phyloP scores from a whole-genome alignment of 2,113 vertebrate species.

The Pavo muticus region DNA sequence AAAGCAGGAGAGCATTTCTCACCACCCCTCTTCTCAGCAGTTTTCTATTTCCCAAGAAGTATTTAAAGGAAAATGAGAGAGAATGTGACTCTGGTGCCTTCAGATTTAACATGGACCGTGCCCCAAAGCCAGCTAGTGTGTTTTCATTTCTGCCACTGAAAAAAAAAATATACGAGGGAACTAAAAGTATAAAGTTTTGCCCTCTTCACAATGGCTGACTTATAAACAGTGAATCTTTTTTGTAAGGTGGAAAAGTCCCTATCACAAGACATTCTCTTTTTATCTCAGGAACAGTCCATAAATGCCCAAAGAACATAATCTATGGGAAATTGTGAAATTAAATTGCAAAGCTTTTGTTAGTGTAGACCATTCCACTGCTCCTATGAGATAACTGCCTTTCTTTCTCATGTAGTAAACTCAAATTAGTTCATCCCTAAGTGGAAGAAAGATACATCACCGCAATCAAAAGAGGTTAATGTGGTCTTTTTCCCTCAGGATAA shows the following conservation, averaged over 20 bases:
- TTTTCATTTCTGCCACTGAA: not conserved
- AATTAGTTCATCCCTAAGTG: not conserved
- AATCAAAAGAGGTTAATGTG: not conserved
- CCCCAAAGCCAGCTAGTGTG: not conserved
- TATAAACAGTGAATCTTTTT: not conserved
- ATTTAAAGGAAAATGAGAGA: not conserved
- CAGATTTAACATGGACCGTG: not conserved
- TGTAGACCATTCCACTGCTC: not conserved
- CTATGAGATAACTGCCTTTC: not conserved
- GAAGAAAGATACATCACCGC: not conserved
- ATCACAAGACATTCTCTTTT: not conserved
- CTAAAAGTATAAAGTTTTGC: not conserved
- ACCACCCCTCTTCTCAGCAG: not conserved
- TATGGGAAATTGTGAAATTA: not conserved
- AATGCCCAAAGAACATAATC: not conserved
- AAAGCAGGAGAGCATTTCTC: not conserved
- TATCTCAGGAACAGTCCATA: not conserved
- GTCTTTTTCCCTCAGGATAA: not conserved
- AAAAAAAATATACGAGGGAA: not conserved
- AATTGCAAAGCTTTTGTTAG: not conserved
- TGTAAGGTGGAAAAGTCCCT: not conserved
- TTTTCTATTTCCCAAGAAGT: not conserved
- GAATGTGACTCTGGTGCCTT: not conserved
- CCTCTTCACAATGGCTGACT: not conserved
- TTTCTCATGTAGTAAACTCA: not conserved